Evolutionary conservation across 2,888 invertebrate genomes (phyloP), one percentile per base, ranked within the genome.

Genomic region (Nemotelus nigrinus): DNA sequence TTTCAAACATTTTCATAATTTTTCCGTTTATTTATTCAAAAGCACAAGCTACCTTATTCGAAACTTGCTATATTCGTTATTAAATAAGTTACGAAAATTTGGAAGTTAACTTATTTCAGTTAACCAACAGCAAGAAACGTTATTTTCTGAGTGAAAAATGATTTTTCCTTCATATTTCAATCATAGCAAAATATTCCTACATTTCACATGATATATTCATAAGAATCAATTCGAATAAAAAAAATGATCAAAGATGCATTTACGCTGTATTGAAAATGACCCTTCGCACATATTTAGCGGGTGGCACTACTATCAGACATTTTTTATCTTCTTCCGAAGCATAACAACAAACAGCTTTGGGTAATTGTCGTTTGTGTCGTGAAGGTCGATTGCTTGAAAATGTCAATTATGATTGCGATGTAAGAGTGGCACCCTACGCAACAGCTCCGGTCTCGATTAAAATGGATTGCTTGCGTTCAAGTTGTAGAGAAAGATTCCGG

Each of bases 331-430:
- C 25, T 50, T 43, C 39, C 41, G 60, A 60, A 25, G 25, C 25
- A 6, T 44, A 48, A 50, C 25, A 47, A 48, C 67, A 68, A 68
- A 68, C 67, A 68, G 50, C 39, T 68, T 25, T 48, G 50, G 48
- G 67, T 68, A 68, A 68, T 68, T 68, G 67, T 50, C 67, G 50
- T 39, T 48, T 50, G 39, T 68, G 50, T 50, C 50, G 67, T 68
- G 67, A 68, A 68, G 45, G 48, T 48, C 67, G 67, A 68, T 68
- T 48, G 50, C 67, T 68, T 50, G 25, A 47, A 48, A 68, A 68
- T 48, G 48, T 68, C 67, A 68, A 68, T 68, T 68, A 60, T 7
- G 57, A 25, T 25, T 60, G 60, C 25, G 41, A 7, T 39, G 43
- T 43, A 25, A 60, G 25, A 25, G 25, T 25, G 25, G 25, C 25